phyloP scores from a whole-genome alignment of 2,113 vertebrate genomes.

The Rhagologus leucostigma region DNA sequence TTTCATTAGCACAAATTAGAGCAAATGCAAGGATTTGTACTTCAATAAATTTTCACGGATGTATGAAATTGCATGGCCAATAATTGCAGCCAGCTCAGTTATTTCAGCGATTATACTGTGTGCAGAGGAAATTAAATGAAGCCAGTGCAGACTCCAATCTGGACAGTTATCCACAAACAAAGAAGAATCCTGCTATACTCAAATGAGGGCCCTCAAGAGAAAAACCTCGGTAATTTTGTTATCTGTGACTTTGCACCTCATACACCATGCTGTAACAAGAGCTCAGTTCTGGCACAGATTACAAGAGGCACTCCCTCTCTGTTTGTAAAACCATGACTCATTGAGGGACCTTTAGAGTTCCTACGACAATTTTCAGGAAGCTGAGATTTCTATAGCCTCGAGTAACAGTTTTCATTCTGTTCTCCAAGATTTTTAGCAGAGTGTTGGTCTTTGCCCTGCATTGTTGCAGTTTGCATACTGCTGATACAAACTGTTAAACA shows the following conservation, averaged over 20 bases:
- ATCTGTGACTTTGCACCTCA: background rate
- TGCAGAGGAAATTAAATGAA: slow-evolving; percentile 39
- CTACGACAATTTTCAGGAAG: background rate
- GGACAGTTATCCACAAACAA: background rate
- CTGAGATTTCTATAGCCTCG: background rate
- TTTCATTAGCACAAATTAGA: slow-evolving; percentile 62
- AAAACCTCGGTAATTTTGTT: background rate
- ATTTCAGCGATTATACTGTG: background rate
- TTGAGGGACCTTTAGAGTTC: background rate
- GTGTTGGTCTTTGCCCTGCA: accelerated
- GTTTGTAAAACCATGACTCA: background rate
- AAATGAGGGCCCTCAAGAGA: background rate
- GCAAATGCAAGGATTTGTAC: slow-evolving; percentile 48
- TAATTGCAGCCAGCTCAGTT: slow-evolving; percentile 44
- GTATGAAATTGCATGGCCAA: slow-evolving; percentile 51
- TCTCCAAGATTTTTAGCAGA: background rate
- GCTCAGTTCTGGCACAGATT: background rate
- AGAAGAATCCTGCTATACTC: background rate
- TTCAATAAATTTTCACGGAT: slow-evolving; percentile 55
- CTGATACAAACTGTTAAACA: background rate
- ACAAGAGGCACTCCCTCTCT: background rate
- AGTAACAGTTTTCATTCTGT: background rate
- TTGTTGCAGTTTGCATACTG: background rate
- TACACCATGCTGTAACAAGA: accelerated
- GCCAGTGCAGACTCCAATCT: background rate